Evolutionary conservation across 2,888 invertebrate species (phyloP), one percentile per base, ranked within the genome.

Genomic region (Scaptomyza polygonia): DNA sequence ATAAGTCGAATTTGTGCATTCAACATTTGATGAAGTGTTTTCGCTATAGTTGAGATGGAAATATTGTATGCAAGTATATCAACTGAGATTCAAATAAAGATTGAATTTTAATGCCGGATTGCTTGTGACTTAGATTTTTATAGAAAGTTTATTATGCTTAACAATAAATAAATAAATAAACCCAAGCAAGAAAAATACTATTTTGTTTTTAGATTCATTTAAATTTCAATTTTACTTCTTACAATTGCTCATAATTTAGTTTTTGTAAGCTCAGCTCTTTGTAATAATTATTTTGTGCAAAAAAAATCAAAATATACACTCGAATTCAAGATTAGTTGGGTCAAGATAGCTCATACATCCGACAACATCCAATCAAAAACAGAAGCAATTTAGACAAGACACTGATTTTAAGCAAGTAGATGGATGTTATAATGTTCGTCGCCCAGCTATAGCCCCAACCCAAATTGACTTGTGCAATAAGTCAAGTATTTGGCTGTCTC

Each of bases 401-500:
- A 1, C 40, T 43, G 32, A 48, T 16, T 65, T 12, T 39, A 39
- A 44, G 27, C 62, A 16, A 21, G 21, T 1, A 30, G 18, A 48
- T 34, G 53, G 49, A 29, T 54, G 43, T 43, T 36, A 27, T 34
- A 18, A 58, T 29, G 36, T 36, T 59, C 43, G 43, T 16, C 27
- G 14, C 21, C 29, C 12, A 27, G 25, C n/a, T 16, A 36, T 44
- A 8, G 16, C 14, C 44, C 21, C 32, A 54, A 49, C 11, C 40
- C 42, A 55, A 67, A 67, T 73, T 63, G 63, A 62, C 64, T 74
- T 65, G 53, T 49, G 64, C 59, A 67, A 57, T 63, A 57, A 59
- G 59, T 67, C 43, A 63, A 73, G 64, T 77, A 63, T 64, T 67
- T 66, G 49, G 39, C 36, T 72, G 67, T 66, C 57, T 61, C 55